phyloP scores from a whole-genome alignment of 2,888 invertebrate species.

The Lochmaea crataegi region DNA sequence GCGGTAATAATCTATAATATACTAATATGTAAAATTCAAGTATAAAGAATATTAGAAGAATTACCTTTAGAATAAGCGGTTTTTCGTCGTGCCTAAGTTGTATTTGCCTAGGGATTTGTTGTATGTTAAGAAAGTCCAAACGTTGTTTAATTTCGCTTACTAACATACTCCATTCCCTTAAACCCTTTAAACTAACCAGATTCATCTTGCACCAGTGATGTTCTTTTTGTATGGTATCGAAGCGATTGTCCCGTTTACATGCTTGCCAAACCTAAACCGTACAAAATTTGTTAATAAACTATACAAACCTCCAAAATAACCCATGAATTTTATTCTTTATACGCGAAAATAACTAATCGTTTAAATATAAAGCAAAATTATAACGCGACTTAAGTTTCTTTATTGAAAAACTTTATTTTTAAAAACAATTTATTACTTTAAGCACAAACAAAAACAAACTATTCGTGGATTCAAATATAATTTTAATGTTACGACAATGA shows the following conservation, averaged over 20 bases:
- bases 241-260: constrained; percentile 52
- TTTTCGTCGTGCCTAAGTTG: constrained; percentile 67
- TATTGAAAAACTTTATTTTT: too few relatives aligned
- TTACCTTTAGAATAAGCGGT: constrained; percentile 74
- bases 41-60: not conserved
- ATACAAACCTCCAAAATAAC: too few relatives aligned
- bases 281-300: not conserved
- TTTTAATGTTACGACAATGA: too few relatives aligned
- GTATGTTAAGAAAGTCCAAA: constrained; percentile 72
- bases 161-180: constrained; percentile 79
- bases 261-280: constrained; percentile 73
- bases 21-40: not conserved
- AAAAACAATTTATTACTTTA: too few relatives aligned
- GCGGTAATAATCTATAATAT: constrained; percentile 76
- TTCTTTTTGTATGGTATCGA: constrained; percentile 47
- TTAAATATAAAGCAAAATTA: too few relatives aligned
- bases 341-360: too few relatives aligned
- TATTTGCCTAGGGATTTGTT: constrained; percentile 65
- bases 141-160: constrained; percentile 77
- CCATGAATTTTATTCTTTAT: too few relatives aligned
- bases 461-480: too few relatives aligned
- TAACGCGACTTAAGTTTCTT: too few relatives aligned
- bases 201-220: constrained; percentile 75
- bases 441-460: too few relatives aligned
- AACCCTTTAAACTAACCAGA: constrained; percentile 77